A percentile compares a stretch with the other conserved stretches of the same genome.
Conservation (phyloP, 2,797 vertebrate genomes). For the Catharus ustulatus region DNA sequence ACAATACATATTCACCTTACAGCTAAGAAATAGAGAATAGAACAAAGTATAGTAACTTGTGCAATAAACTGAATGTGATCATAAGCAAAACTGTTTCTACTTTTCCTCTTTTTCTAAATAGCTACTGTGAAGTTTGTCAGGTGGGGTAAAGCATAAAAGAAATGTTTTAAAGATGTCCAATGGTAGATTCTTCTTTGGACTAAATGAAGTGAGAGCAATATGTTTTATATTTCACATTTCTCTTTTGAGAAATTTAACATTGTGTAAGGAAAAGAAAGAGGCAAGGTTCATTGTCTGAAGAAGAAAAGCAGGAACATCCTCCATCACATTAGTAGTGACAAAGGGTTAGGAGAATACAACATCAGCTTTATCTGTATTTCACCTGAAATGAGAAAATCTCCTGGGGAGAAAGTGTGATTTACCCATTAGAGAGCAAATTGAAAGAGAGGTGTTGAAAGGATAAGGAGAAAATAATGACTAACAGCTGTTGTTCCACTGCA, state of each 20-base stretch:
- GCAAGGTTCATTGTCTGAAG: background rate
- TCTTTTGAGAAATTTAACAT: background rate
- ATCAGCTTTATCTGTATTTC: background rate
- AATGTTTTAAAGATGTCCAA: background rate
- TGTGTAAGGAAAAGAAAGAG: background rate
- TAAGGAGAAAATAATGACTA: conserved; percentile 57
- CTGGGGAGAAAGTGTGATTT: conserved; percentile 55
- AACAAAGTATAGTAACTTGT: background rate
- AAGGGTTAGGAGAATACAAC: background rate
- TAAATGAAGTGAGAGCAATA: background rate
- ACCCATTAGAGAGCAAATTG: conserved; percentile 57
- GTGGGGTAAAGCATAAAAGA: background rate
- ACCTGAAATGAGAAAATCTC: conserved; percentile 32
- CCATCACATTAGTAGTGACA: background rate
- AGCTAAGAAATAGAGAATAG: background rate
- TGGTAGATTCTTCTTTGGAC: background rate
- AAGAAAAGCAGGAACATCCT: background rate
- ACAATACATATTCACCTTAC: background rate
- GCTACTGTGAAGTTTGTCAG: background rate
- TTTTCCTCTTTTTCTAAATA: background rate
- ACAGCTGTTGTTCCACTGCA: conserved; percentile 39
- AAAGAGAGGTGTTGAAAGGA: conserved; percentile 56
- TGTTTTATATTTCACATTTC: background rate
- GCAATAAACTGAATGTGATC: background rate
- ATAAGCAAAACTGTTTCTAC: background rate